These are phyloP conservation scores for Aurelia sp. DNA, from an alignment of 30 jellyfish, hydroid and myxozoan species.

Conservation along the genomic window DNA sequence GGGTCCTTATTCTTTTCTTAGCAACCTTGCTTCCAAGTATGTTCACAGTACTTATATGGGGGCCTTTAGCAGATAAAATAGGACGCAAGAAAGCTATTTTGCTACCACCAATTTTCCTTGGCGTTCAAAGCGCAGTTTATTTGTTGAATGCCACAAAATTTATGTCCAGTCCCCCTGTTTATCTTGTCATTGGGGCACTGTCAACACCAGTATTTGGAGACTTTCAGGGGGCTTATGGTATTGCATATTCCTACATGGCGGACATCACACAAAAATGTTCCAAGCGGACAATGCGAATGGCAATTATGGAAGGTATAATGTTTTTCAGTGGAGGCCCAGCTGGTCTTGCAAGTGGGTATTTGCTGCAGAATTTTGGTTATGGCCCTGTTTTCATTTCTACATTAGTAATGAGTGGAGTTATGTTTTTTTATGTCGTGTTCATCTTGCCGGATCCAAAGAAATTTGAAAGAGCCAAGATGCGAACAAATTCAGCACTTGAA, in stretches of 20 bases:
- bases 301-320: conserved; percentile 84
- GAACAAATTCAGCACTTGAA: conserved; percentile 5
- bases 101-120: conserved; percentile 82
- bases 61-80: conserved; percentile 90
- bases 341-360: conserved; percentile 80
- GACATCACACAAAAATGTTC: conserved; percentile 77
- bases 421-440: conserved; percentile 66
- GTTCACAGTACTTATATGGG: conserved; percentile 91
- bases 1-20: conserved; percentile 81
- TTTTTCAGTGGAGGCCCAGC: conserved; percentile 89
- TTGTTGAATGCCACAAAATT: conserved; percentile 55
- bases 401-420: conserved; percentile 42
- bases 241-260: conserved; percentile 93
- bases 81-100: conserved; percentile 83
- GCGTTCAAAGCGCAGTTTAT: conserved; percentile 72
- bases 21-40: conserved; percentile 77
- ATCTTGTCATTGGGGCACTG: conserved; percentile 52
- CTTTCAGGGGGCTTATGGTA: conserved; percentile 86
- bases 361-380: conserved; percentile 76
- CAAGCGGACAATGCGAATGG: conserved; percentile 93
- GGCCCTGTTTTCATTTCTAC: conserved; percentile 78
- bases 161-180: conserved; percentile 26
- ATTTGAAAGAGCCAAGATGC: not conserved
- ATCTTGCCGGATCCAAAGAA: conserved; percentile 67
- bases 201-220: conserved; percentile 69